Percentiles rank a stretch among this genome's conserved stretches.
phyloP scores from a whole-genome alignment of 2,888 invertebrate species.

The Eretmocerus hayati region DNA sequence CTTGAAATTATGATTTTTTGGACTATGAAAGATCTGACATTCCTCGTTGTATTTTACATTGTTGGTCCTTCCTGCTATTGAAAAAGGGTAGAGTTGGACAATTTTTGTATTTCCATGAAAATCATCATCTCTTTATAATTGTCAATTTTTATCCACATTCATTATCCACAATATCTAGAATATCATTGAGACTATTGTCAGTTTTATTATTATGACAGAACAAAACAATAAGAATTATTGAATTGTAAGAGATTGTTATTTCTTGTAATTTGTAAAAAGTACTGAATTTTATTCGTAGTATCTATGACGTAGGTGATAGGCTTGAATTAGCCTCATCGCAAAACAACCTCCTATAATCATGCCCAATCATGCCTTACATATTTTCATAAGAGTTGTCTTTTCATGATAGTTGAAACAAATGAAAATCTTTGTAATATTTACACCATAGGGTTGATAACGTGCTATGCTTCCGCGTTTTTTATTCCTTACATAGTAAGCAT shows the following conservation, averaged over 20 bases:
- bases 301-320: slow-evolving; percentile 39
- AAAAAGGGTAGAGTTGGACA: too few species aligned
- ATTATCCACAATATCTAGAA: slow-evolving; percentile 20
- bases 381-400: slow-evolving; percentile 45
- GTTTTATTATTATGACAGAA: slow-evolving; percentile 18
- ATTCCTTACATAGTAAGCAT: slow-evolving; percentile 34
- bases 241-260: slow-evolving; percentile 44
- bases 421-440: slow-evolving; percentile 41
- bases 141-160: too few species aligned
- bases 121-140: too few species aligned
- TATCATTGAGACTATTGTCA: slow-evolving; percentile 22
- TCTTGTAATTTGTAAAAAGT: slow-evolving; percentile 47
- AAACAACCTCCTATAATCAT: slow-evolving; percentile 30
- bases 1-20: too few species aligned
- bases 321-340: slow-evolving; percentile 33
- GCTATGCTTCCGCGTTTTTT: slow-evolving; percentile 37
- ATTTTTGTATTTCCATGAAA: too few species aligned
- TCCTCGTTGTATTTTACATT: too few species aligned
- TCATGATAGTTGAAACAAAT: slow-evolving; percentile 45
- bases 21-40: too few species aligned
- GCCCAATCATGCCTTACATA: slow-evolving; percentile 29
- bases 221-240: slow-evolving; percentile 24
- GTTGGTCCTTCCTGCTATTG: too few species aligned
- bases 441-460: slow-evolving; percentile 38
- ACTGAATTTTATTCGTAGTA: slow-evolving; percentile 47